These are phyloP conservation scores for Yponomeuta sedellus DNA, from an alignment of 2,888 invertebrate genomes.

Conservation along the genomic window DNA sequence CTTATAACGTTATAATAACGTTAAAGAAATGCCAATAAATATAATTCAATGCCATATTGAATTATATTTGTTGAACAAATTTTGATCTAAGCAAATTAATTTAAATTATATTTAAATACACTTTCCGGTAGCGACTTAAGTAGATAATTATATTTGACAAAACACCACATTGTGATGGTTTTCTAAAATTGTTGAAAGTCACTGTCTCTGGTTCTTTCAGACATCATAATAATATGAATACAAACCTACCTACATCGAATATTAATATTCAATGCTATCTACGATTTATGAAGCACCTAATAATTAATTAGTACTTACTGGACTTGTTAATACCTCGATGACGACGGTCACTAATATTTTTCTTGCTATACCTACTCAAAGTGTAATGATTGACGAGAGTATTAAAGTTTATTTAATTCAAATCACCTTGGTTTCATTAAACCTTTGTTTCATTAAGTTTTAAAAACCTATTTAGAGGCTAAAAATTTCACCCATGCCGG, in stretches of 20 bases:
- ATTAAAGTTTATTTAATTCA: conserved; percentile 72
- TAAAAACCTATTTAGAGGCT: too few relatives aligned
- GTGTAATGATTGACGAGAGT: conserved; percentile 60
- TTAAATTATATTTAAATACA: background rate
- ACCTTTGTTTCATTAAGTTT: background rate
- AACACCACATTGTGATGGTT: too few relatives aligned
- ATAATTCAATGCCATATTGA: background rate
- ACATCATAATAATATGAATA: background rate
- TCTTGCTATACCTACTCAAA: conserved; percentile 45
- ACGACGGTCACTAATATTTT: conserved; percentile 26
- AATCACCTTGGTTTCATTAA: conserved; percentile 21
- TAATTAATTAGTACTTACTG: background rate
- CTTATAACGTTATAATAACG: background rate
- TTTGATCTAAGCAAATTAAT: background rate
- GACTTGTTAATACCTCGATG: conserved; percentile 15
- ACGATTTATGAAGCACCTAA: background rate
- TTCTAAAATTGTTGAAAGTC: background rate
- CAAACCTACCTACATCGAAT: background rate
- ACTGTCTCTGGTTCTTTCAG: too few relatives aligned
- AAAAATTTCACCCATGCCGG: too few relatives aligned
- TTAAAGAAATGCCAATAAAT: too few relatives aligned
- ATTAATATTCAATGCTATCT: background rate
- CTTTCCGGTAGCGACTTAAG: too few relatives aligned
- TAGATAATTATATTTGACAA: too few relatives aligned
- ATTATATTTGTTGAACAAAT: background rate